phyloP scores from a whole-genome alignment of 92 coral and sea anemone genomes.

The Palythoa grandis region DNA sequence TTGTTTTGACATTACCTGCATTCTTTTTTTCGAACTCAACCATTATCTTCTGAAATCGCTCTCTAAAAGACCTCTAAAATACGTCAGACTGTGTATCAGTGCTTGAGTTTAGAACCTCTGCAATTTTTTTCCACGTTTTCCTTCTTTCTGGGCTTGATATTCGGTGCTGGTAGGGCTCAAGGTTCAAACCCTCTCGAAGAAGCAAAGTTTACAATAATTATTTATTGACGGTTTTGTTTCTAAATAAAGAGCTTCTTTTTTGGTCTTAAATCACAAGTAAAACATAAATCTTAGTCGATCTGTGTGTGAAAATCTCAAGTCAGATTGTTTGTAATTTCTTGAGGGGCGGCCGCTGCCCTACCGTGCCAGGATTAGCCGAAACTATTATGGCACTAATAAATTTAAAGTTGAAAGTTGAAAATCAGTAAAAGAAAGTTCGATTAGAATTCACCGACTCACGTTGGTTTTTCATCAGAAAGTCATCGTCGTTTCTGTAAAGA shows the following conservation, averaged over 20 bases:
- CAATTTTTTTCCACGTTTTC: constrained; percentile 43
- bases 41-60: constrained; percentile 46
- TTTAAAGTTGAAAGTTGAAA: background rate
- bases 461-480: background rate
- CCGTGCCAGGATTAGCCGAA: background rate
- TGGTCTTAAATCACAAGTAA: constrained; percentile 31
- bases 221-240: constrained; percentile 39
- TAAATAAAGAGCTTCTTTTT: constrained; percentile 57
- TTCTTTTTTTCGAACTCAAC: constrained; percentile 47
- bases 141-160: constrained; percentile 51
- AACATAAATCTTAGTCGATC: background rate
- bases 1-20: constrained; percentile 44
- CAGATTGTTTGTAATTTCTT: no score
- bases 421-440: constrained; percentile 7
- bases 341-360: no score
- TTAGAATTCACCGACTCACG: constrained; percentile 6
- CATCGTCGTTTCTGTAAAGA: constrained; percentile 21
- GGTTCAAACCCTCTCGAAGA: constrained; percentile 49
- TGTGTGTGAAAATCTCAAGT: no score
- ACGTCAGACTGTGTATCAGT: constrained; percentile 47
- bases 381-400: no score
- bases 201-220: constrained; percentile 16
- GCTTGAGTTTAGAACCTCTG: constrained; percentile 39
- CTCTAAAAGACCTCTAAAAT: constrained; percentile 62
- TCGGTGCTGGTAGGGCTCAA: constrained; percentile 47